Percentiles rank a stretch among this genome's conserved stretches.
Evolutionary conservation across 2,888 invertebrate species (phyloP).

Genomic region (Napeogenes inachia): DNA sequence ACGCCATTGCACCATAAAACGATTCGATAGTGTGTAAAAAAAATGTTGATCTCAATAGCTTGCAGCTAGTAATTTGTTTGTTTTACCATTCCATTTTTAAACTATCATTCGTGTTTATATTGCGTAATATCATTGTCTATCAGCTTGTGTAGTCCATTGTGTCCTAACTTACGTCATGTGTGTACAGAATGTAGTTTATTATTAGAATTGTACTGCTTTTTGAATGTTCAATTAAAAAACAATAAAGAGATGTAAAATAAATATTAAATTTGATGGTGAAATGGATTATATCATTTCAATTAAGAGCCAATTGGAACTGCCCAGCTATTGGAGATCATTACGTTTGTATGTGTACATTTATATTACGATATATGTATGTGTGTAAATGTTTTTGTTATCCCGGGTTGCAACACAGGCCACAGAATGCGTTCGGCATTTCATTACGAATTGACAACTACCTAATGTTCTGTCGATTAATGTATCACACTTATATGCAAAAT

Average conservation of each 20-base stretch:
- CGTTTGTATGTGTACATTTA: conserved; percentile 11
- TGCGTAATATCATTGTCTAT: conserved; percentile 22
- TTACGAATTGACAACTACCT: conserved; percentile 53
- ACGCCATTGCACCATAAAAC: conserved; percentile 35
- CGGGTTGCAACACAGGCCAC: conserved; percentile 33
- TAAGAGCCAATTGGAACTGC: conserved; percentile 24
- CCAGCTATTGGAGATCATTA: conserved; percentile 21
- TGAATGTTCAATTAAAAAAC: conserved; percentile 1
- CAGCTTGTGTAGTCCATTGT: conserved; percentile 10
- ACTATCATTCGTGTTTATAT: conserved; percentile 31
- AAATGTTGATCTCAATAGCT: conserved; percentile 36
- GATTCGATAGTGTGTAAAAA: conserved; percentile 34
- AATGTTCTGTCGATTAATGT: conserved; percentile 54
- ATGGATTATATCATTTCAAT: conserved; percentile 23
- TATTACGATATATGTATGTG: conserved; percentile 13
- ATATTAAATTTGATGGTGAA: conserved; percentile 21
- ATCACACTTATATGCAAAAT: conserved; percentile 47
- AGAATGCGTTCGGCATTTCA: conserved; percentile 44
- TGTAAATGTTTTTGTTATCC: conserved; percentile 30
- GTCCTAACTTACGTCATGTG: not conserved
- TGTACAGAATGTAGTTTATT: not conserved
- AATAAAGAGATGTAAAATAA: conserved; percentile 11
- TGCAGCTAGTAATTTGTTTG: conserved; percentile 33
- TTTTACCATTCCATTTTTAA: conserved; percentile 34
- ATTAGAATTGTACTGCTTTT: not conserved